These are phyloP conservation scores for Drosophila leontia DNA, from an alignment of 1,140 invertebrate species.

Conservation along the genomic window DNA sequence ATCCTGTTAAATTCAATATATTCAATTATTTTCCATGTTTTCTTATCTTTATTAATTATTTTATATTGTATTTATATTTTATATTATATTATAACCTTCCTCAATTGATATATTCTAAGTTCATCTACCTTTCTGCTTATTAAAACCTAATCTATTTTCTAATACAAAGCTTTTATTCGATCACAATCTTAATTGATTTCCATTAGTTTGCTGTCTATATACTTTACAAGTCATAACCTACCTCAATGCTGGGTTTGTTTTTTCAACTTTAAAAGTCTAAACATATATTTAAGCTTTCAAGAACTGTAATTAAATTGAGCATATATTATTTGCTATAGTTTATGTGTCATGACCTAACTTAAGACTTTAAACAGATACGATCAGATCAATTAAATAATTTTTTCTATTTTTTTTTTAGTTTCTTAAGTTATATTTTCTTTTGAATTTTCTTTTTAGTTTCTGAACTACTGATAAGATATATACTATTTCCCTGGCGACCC, in stretches of 20 bases:
- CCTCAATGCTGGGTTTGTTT: background rate
- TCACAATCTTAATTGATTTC: slow-evolving; percentile 3
- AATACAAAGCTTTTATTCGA: background rate
- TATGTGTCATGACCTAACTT: slow-evolving; percentile 19
- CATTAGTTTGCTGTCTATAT: slow-evolving; percentile 1
- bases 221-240: slow-evolving; percentile 10
- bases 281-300: slow-evolving; percentile 3
- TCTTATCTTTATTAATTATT: too few relatives aligned
- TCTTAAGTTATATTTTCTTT: background rate
- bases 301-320: slow-evolving; percentile 1
- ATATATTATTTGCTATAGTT: background rate
- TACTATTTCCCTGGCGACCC: slow-evolving; percentile 14
- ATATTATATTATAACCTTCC: background rate
- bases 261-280: background rate
- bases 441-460: background rate
- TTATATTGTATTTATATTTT: too few relatives aligned
- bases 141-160: background rate
- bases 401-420: too few relatives aligned
- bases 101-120: background rate
- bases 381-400: background rate
- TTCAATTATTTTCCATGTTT: too few relatives aligned
- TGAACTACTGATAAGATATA: slow-evolving; percentile 10
- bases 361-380: background rate
- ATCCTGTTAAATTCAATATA: too few relatives aligned
- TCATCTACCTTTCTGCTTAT: background rate